Evolutionary conservation across 2,797 vertebrate species (phyloP).

Genomic region (Leptodon cayanensis): DNA sequence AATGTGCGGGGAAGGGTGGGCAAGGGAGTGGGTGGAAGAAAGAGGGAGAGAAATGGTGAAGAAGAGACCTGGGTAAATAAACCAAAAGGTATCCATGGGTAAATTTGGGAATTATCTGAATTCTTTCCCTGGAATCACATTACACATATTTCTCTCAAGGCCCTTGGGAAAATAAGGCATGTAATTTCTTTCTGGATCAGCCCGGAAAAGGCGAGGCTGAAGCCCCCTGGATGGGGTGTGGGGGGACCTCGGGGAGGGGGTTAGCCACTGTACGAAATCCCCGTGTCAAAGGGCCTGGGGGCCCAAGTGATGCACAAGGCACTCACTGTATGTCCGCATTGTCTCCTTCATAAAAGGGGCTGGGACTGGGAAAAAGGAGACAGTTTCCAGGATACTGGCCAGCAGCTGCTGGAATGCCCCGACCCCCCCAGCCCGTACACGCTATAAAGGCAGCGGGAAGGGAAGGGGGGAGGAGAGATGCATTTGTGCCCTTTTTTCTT

Average conservation of each 20-base stretch:
- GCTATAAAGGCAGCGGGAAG: conserved; percentile 66
- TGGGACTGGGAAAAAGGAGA: conserved; percentile 73
- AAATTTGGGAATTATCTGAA: conserved; percentile 6
- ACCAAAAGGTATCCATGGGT: not conserved
- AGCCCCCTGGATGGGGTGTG: conserved; percentile 25
- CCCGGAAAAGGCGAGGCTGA: conserved; percentile 14
- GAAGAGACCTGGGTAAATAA: not conserved
- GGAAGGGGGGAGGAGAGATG: not conserved
- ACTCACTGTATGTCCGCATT: conserved; percentile 77
- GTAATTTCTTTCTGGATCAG: not conserved
- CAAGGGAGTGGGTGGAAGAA: not conserved
- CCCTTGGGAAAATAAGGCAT: not conserved
- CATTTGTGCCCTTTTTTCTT: not conserved
- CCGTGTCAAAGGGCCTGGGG: conserved; percentile 68
- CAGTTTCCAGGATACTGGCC: conserved; percentile 75
- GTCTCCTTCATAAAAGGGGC: conserved; percentile 75
- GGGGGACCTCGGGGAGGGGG: conserved; percentile 22
- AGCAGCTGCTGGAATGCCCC: conserved; percentile 79
- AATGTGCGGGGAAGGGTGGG: not conserved
- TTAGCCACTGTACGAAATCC: conserved; percentile 65
- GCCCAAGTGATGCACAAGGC: conserved; percentile 76
- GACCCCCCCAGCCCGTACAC: conserved; percentile 65
- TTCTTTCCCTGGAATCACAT: not conserved
- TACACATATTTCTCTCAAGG: not conserved
- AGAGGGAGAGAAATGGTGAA: not conserved